phyloP scores from a whole-genome alignment of 1,140 invertebrate genomes.

The Dendroctonus ponderosae region DNA sequence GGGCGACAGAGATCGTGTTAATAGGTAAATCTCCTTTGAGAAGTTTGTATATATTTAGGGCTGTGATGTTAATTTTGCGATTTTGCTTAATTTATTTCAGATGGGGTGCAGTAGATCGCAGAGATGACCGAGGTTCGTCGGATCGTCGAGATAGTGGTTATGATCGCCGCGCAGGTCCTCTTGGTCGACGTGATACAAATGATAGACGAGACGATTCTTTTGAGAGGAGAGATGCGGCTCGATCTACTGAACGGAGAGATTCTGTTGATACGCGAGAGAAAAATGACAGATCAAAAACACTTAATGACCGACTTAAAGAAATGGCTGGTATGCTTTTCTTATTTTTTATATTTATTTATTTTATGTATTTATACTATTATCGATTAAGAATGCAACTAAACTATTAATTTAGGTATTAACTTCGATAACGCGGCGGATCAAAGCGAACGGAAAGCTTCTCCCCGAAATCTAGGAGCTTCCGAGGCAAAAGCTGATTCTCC shows the following conservation, averaged over 20 bases:
- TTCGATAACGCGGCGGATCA: slow-evolving; percentile 5
- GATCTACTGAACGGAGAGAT: slow-evolving; percentile 12
- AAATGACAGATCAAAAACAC: slow-evolving; percentile 44
- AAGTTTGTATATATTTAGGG: neutral
- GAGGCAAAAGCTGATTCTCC: slow-evolving; percentile 4
- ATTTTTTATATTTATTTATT: too few species aligned
- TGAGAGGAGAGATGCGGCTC: slow-evolving; percentile 5
- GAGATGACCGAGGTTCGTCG: slow-evolving; percentile 26
- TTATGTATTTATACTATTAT: too few species aligned
- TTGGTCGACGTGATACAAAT: slow-evolving; percentile 2
- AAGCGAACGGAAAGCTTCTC: neutral
- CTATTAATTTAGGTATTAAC: slow-evolving; percentile 5
- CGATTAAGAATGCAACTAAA: too few species aligned
- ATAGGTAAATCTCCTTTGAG: slow-evolving; percentile 11
- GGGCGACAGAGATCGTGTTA: slow-evolving; percentile 2
- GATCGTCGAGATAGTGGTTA: slow-evolving; percentile 43
- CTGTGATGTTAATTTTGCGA: neutral
- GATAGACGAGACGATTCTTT: slow-evolving; percentile 17
- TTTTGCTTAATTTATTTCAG: neutral
- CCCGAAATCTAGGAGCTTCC: neutral
- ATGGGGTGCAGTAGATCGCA: slow-evolving; percentile 9
- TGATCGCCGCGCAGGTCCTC: slow-evolving; percentile 16
- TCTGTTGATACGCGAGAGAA: slow-evolving; percentile 26
- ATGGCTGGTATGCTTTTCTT: slow-evolving; percentile 41
- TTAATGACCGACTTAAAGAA: slow-evolving; percentile 47